phyloP scores from a whole-genome alignment of 2,113 vertebrate species.

The Chroicocephalus ridibundus region DNA sequence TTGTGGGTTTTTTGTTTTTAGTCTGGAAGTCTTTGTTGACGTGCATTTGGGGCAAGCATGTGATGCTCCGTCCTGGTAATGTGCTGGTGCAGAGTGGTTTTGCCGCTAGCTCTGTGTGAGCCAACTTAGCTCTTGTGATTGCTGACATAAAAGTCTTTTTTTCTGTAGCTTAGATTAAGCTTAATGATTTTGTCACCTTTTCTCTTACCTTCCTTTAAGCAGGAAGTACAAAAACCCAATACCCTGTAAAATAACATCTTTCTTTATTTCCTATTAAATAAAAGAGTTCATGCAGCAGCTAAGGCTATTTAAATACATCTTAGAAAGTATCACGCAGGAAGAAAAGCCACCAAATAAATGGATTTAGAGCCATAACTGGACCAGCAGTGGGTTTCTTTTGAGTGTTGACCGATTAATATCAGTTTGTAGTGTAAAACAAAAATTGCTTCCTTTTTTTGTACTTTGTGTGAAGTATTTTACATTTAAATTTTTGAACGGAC shows the following conservation, averaged over 20 bases:
- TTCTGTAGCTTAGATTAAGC: not conserved
- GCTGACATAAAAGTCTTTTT: not conserved
- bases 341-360: not conserved
- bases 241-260: not conserved
- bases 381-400: not conserved
- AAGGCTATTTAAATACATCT: not conserved
- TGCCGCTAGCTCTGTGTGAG: not conserved
- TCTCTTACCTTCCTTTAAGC: not conserved
- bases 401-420: not conserved
- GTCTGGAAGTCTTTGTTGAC: not conserved
- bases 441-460: not conserved
- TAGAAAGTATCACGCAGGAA: not conserved
- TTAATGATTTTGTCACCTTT: not conserved
- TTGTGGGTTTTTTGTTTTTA: not conserved
- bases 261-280: not conserved
- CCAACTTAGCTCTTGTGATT: not conserved
- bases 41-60: not conserved
- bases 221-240: not conserved
- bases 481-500: not conserved
- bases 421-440: not conserved
- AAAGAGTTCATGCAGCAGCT: not conserved
- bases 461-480: not conserved
- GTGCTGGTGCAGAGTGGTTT: not conserved
- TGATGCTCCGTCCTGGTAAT: rapidly evolving
- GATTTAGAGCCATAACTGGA: not conserved